These are phyloP conservation scores for Sarcophilus harrisii DNA, from an alignment of 2,797 vertebrate genomes.

Conservation along the genomic window DNA sequence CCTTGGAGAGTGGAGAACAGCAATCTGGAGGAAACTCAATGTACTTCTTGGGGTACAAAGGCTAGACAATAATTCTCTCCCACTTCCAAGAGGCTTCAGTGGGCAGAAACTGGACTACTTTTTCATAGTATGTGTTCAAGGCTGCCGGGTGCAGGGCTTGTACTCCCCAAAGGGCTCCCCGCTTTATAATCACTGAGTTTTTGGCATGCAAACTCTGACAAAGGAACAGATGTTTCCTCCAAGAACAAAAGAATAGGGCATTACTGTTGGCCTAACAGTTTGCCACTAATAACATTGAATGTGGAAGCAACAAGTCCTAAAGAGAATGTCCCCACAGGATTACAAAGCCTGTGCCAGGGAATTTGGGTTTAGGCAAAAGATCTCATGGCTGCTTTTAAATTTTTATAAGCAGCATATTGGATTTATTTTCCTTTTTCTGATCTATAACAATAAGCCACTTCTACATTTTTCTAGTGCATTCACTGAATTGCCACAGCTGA, in stretches of 20 bases:
- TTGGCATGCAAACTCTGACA: slow-evolving; percentile 57
- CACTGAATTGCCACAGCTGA: not conserved
- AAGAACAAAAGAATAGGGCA: slow-evolving; percentile 69
- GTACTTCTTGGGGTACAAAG: not conserved
- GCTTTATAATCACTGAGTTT: slow-evolving; percentile 45
- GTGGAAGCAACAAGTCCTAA: slow-evolving; percentile 67
- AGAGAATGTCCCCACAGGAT: slow-evolving; percentile 42
- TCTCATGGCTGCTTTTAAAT: not conserved
- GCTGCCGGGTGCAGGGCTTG: slow-evolving; percentile 37
- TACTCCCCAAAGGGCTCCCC: slow-evolving; percentile 47
- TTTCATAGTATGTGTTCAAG: slow-evolving; percentile 47
- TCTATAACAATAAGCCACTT: not conserved
- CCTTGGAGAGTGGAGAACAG: not conserved
- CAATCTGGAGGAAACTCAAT: accelerated
- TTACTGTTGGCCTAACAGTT: slow-evolving; percentile 58
- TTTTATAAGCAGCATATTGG: slow-evolving; percentile 4
- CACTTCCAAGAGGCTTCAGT: not conserved
- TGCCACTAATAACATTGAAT: slow-evolving; percentile 51
- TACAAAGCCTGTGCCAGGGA: slow-evolving; percentile 18
- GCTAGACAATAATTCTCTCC: not conserved
- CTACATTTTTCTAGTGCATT: not conserved
- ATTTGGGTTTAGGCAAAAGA: slow-evolving; percentile 13
- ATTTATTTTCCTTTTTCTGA: not conserved
- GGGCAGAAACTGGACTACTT: not conserved
- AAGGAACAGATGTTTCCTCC: slow-evolving; percentile 77